Conservation (phyloP, 2,888 invertebrate genomes). For the Lagria hirta region DNA sequence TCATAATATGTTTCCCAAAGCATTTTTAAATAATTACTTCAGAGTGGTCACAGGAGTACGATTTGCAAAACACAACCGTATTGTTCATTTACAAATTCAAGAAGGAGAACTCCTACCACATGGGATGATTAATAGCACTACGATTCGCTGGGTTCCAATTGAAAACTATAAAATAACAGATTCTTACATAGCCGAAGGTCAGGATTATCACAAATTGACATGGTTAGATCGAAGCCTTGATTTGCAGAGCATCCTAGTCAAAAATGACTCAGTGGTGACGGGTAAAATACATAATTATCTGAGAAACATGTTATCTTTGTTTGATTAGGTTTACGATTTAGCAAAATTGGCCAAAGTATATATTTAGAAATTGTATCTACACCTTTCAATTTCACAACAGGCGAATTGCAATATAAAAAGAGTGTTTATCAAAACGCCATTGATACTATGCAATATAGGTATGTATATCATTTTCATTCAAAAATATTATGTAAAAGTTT, state of each 20-base stretch:
- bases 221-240: constrained; percentile 79
- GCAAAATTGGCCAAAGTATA: constrained; percentile 77
- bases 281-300: constrained; percentile 49
- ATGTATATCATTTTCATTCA: constrained; percentile 24
- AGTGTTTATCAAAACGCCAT: constrained; percentile 82
- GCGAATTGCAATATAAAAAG: constrained; percentile 80
- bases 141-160: constrained; percentile 68
- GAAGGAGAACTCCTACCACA: constrained; percentile 68
- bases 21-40: too few relatives aligned
- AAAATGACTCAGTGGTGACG: constrained; percentile 70
- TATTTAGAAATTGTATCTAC: constrained; percentile 80
- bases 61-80: constrained; percentile 70
- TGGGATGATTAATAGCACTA: constrained; percentile 63
- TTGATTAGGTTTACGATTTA: too few relatives aligned
- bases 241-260: constrained; percentile 74
- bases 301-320: too few relatives aligned
- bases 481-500: too few relatives aligned
- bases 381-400: constrained; percentile 77
- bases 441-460: constrained; percentile 62
- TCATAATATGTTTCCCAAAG: too few relatives aligned
- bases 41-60: constrained; percentile 77
- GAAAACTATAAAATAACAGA: constrained; percentile 62
- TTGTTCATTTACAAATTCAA: constrained; percentile 81
- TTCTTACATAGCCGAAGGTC: constrained; percentile 59
- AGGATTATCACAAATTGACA: constrained; percentile 74